phyloP scores from a whole-genome alignment of 2,797 vertebrate species.

The Denticeps clupeoides region DNA sequence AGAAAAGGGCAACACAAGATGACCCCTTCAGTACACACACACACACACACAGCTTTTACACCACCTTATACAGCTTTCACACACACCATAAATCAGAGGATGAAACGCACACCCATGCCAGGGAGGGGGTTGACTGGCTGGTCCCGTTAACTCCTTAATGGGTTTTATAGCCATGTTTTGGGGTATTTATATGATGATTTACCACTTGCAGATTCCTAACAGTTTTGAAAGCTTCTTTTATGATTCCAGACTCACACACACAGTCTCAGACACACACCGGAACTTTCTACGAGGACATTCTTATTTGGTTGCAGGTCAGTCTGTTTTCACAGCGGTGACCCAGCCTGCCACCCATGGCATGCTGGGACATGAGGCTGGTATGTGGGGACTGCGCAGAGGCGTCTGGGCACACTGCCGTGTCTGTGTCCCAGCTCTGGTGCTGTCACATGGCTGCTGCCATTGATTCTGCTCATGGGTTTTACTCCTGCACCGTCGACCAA shows the following conservation, averaged over 20 bases:
- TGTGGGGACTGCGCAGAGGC: background rate
- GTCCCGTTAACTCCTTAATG: slow-evolving; percentile 16
- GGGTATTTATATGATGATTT: slow-evolving; percentile 22
- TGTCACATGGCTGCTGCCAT: slow-evolving; percentile 2
- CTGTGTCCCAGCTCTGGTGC: background rate
- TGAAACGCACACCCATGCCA: too few species aligned
- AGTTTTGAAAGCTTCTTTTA: too few species aligned
- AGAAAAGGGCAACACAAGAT: too few species aligned
- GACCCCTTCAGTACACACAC: too few species aligned
- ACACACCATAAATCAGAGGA: background rate
- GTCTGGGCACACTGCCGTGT: background rate
- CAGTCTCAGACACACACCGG: too few species aligned
- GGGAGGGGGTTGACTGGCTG: slow-evolving; percentile 5
- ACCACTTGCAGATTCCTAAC: slow-evolving; percentile 13
- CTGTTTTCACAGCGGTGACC: too few species aligned
- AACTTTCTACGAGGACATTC: too few species aligned
- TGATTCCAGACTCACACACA: too few species aligned
- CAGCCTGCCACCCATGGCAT: too few species aligned
- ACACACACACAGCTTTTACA: background rate
- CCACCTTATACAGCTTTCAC: background rate
- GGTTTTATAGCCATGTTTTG: slow-evolving; percentile 20
- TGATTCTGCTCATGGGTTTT: slow-evolving; percentile 6
- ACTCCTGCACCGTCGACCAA: background rate
- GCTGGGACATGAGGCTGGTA: background rate
- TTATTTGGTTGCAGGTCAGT: too few species aligned